These are phyloP conservation scores for Sarcophaga bullata DNA, from an alignment of 1,140 invertebrate genomes.

Conservation along the genomic window DNA sequence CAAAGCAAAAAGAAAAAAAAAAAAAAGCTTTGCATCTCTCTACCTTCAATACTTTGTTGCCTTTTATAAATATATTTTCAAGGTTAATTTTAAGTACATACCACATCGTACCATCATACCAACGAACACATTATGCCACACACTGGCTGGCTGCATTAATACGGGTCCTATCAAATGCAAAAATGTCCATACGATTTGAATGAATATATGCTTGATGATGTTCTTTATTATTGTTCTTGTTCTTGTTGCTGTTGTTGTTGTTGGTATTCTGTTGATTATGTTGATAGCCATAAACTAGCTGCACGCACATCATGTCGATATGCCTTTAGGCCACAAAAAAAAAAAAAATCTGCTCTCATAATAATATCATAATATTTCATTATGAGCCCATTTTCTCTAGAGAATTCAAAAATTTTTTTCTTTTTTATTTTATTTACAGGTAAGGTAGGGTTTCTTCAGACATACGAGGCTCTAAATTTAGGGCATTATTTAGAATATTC, in stretches of 20 bases:
- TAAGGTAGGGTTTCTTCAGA: no score
- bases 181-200: not conserved
- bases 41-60: conserved; percentile 14
- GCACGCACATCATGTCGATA: conserved; percentile 17
- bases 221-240: no score
- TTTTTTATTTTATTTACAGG: no score
- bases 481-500: no score
- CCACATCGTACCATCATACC: not conserved
- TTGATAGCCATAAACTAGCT: conserved; percentile 18
- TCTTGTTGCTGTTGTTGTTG: not conserved
- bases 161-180: not conserved
- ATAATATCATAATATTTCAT: conserved; percentile 17
- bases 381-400: no score
- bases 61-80: conserved; percentile 15
- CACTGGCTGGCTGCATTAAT: not conserved
- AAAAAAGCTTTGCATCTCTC: no score
- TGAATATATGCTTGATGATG: not conserved
- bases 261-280: not conserved
- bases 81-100: conserved; percentile 25
- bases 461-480: no score
- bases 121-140: not conserved
- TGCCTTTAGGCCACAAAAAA: not conserved
- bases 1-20: not conserved
- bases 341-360: not conserved
- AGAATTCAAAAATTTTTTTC: no score